Evolutionary conservation across 2,888 invertebrate genomes (phyloP), one percentile per base, ranked within the genome.

Genomic region (Hydriomena furcata): DNA sequence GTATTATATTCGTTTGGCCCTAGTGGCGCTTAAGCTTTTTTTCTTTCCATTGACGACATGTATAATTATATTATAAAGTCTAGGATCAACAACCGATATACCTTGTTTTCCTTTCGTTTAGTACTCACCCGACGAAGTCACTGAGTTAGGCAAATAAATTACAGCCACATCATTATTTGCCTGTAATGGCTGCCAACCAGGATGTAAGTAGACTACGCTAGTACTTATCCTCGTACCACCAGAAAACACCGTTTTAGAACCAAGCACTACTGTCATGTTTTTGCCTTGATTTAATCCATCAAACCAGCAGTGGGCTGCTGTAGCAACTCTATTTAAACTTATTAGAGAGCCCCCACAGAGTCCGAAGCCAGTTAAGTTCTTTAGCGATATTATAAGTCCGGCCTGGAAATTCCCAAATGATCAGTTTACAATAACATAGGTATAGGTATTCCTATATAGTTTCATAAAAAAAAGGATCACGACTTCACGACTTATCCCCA

Each of bases 311-410:
- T 75, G 75, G 6, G 73, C 75, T 5, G 76, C 75, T 1, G 74
- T 74, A 1, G 66, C 20, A 3, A 74, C 56, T n/a, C 63, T 58
- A 28, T 43, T 56, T 1, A 25, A 0, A 2, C 43, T 62, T 7
- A 82, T 31, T 1, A 82, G 60, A 4, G 71, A 60, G 5, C 66
- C 79, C 1, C 81, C 80, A 49, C 82, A 82, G 0, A 76, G 62
- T 7, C 58, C 67, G 17, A 23, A 24, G 8, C 55, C 59, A 10
- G 47, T 31, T 0, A 48, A 5, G 12, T 55, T 44, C 13, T 23
- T n/a, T n/a, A 68, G 31, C 2, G 53, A 7, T 7, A 56, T 36
- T 7, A 68, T 30, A 0, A 68, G 58, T 23, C 69, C 73, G 27
- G 63, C 69, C 71, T 71, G 41, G 1, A 55, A 53, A 23, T 11